Base-by-base conservation (phyloP, 2,797 vertebrate species). In the Takifugu ocellatus region DNA sequence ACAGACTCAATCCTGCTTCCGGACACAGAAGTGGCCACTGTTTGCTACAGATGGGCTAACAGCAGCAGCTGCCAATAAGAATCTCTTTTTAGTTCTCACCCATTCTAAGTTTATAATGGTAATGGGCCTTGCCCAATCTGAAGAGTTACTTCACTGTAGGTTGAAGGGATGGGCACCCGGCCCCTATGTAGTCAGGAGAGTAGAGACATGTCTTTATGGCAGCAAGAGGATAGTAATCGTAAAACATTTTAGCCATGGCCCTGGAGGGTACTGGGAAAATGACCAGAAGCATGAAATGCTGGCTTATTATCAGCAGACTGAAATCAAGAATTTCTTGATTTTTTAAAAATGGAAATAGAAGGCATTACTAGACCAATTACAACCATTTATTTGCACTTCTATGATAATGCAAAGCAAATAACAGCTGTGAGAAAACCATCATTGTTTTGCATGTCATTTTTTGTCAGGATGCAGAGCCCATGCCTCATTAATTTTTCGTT, bases 401-500 rank as follows among this genome's bases (percentile, higher is more conserved):
- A 48, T 70, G 46, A 57, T 25, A 68, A 61, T 26, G 56, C 46
- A 45, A 67, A 17, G 31, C 57, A 50, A 26, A 54, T 48, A 55
- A 44, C 46, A 64, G 27, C 48, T 17, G 9, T 54, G 53, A 36
- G 6, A 51, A 51, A 52, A 60, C 81, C 87, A 82, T 91, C 91
- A 90, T 88, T 88, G 82, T 86, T 78, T 77, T n/a, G 72, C 79
- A 67, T 91, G 89, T 89, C 87, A 90, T 90, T 92, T 92, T 90
- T 91, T 91, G 89, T 91, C 88, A 90, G 77, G 78, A 82, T 84
- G 72, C 72, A 71, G 79, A 88, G 87, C 81, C 85, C 76, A 79
- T 84, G 59, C 83, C 87, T 91, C 85, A 78, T 92, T 92, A 92
- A 91, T 91, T 92, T 92, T 92, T 90, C 81, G 86, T 92, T 92